A percentile compares a stretch with the other conserved stretches of the same genome.
Evolutionary conservation across 2,797 vertebrate genomes (phyloP).

Genomic region (Cygnus olor): DNA sequence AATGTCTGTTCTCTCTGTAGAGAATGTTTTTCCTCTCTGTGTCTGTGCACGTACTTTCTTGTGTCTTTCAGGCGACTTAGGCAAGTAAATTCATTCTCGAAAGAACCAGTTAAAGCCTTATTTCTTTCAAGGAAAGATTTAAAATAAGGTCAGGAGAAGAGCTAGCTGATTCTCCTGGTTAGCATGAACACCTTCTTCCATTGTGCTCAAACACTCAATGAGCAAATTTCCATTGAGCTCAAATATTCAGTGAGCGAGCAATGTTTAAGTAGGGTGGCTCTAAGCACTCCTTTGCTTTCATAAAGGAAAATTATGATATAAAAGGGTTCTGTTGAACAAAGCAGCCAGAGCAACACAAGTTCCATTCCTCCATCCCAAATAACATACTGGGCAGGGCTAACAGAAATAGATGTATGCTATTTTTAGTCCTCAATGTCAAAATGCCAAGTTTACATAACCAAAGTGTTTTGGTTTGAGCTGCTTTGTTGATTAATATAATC

Average conservation of each 20-base stretch:
- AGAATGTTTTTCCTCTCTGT: neutral
- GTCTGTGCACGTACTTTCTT: constrained; percentile 19
- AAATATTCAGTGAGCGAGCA: neutral
- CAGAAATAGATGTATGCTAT: neutral
- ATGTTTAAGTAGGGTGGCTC: neutral
- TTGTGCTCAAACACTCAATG: neutral
- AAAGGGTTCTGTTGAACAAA: neutral
- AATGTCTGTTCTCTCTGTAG: neutral
- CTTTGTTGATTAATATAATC: neutral
- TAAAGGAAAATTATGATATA: neutral
- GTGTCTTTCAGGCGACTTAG: constrained; percentile 38
- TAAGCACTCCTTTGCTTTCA: neutral
- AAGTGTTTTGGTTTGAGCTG: neutral
- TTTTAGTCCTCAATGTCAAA: neutral
- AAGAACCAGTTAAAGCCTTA: neutral
- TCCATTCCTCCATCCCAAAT: neutral
- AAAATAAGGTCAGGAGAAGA: neutral
- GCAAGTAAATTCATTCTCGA: neutral
- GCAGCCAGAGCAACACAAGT: neutral
- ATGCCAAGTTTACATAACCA: neutral
- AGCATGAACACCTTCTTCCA: accelerated
- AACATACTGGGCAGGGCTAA: neutral
- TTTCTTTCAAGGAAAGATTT: neutral
- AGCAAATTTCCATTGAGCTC: neutral
- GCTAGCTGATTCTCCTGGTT: neutral